Evolutionary conservation across 92 coral and sea anemone genomes (phyloP), one percentile per base, ranked within the genome.

Genomic region (Epizoanthus stellaris): DNA sequence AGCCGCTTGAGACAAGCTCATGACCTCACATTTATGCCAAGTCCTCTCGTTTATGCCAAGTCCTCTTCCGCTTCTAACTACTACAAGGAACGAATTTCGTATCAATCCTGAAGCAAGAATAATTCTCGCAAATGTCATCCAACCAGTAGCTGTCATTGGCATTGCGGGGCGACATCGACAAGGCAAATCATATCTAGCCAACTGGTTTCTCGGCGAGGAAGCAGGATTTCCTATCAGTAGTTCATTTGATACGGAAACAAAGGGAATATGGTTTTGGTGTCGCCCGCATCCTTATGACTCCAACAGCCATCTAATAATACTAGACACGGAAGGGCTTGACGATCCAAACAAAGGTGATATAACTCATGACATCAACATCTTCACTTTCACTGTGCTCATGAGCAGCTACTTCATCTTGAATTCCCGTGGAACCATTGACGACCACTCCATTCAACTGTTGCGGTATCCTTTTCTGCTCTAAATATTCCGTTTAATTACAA

Each of bases 231-330:
- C 71, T 25, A 67, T 67, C 71, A 67, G 42, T 40, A 25, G 42
- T 20, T 34, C 71, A 17, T 67, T n/a, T 10, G 39, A 21, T 17
- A 34, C 71, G 13, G 71, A 67, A 67, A 67, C 71, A 3, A 67
- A 67, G 23, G 71, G 71, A 67, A 67, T 67, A 25, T 67, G 71
- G 71, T 67, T 67, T 40, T 67, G 71, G 71, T 34, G 71, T 20
- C 71, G 71, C 71, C 71, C 71, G 16, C 43, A 67, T 30, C 71
- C 71, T 34, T 34, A 13, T 34, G 6, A 67, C 16, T 14, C 71
- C 39, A 40, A 67, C 71, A 67, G n/a, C 45, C 71, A 25, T 21
- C 45, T 67, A 16, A 67, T 67, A 3, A 40, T 67, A 40, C 45
- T 67, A 6, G 71, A 67, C 45, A 67, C 71, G 17, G 71, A 67